Conservation (phyloP, 2,797 vertebrate species). For the Xenopus petersii region DNA sequence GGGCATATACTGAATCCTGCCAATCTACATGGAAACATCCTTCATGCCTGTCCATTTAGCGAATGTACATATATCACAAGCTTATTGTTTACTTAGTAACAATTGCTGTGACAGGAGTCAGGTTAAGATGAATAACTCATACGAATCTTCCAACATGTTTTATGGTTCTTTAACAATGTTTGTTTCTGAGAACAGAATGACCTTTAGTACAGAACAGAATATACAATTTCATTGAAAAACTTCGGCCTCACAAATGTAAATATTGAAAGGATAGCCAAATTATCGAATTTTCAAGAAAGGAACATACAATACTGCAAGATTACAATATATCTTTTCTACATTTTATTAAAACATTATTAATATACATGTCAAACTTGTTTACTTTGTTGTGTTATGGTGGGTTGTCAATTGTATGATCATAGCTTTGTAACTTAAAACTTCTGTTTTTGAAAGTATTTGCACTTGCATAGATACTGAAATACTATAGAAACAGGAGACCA, state of each 20-base stretch:
- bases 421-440: too few species aligned
- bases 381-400: too few species aligned
- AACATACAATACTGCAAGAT: background rate
- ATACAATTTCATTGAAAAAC: background rate
- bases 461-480: too few species aligned
- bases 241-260: background rate
- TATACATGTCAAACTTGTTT: too few species aligned
- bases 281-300: background rate
- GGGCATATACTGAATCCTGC: too few species aligned
- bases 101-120: background rate
- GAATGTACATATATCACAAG: conserved; percentile 8
- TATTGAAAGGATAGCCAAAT: background rate
- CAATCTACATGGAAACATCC: too few species aligned
- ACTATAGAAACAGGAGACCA: too few species aligned
- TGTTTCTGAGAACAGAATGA: conserved; percentile 29
- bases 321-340: too few species aligned
- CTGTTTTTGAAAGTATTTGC: too few species aligned
- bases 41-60: background rate
- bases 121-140: background rate
- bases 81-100: conserved; percentile 13
- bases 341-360: too few species aligned
- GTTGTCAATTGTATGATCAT: too few species aligned
- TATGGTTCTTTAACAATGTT: conserved; percentile 4
- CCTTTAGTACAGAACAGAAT: conserved; percentile 32
- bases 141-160: background rate